These are phyloP conservation scores for Aphodius sticticus DNA, from an alignment of 2,888 invertebrate genomes.

Conservation along the genomic window DNA sequence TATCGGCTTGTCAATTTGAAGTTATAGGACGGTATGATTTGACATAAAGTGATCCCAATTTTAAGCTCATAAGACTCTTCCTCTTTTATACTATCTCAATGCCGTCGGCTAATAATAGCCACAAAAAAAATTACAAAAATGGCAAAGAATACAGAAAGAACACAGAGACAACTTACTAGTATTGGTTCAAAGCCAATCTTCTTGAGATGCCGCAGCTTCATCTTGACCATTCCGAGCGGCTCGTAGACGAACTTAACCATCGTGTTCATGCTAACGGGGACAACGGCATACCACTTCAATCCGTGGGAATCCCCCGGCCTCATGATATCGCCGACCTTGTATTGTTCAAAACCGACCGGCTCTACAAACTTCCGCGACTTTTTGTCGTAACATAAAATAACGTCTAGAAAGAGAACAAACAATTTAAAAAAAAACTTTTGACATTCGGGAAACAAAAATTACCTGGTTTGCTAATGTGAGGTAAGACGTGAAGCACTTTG, in stretches of 20 bases:
- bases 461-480: conserved; percentile 73
- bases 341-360: conserved; percentile 60
- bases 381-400: conserved; percentile 58
- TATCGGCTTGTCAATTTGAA: no score
- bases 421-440: conserved; percentile 19
- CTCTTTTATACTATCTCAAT: no score
- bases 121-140: no score
- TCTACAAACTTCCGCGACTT: conserved; percentile 63
- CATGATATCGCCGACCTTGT: conserved; percentile 63
- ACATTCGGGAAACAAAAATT: conserved; percentile 33
- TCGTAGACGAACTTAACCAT: conserved; percentile 62
- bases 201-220: conserved; percentile 71
- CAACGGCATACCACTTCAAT: conserved; percentile 65
- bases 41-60: no score
- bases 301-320: conserved; percentile 44
- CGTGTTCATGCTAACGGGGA: conserved; percentile 70
- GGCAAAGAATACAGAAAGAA: no score
- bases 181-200: conserved; percentile 67
- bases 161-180: conserved; percentile 62
- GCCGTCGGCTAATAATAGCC: no score
- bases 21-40: no score
- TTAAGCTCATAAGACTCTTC: no score
- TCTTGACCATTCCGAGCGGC: conserved; percentile 66
- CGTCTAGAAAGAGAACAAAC: conserved; percentile 46
- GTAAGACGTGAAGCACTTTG: conserved; percentile 68